Base-by-base conservation (phyloP, 2,113 vertebrate genomes). In the Mola mola region DNA sequence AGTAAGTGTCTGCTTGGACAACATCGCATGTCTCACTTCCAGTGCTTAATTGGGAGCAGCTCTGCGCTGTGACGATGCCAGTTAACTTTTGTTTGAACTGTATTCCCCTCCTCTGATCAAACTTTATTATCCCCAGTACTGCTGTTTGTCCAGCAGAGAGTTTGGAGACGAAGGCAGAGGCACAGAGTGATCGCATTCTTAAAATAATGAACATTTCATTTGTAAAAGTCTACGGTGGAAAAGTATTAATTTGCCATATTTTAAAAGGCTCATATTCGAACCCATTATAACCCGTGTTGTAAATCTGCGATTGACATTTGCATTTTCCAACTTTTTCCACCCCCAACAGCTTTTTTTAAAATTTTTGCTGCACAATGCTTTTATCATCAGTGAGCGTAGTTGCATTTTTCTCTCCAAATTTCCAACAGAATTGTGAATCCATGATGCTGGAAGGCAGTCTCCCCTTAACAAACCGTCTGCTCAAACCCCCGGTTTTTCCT, bases 341-440 rank as follows among this genome's bases (percentile, higher is more conserved):
- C 21, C 20, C 38, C 70, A 52, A 75, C 59, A 80, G 41, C 43
- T 68, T 79, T 40, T 66, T 64, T 81, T 8, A 46, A 76, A 33
- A 43, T 22, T 61, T 33, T 34, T 49, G 50, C 26, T 13, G 26
- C 63, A 58, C 17, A 75, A 68, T 33, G 50, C 48, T 60, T 78
- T 72, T 46, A 58, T 72, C 66, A 67, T 68, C 66, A 38, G 22
- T 4, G 17, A 52, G 37, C 59, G 15, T 44, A 1, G 5, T 67
- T 47, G 34, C 36, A 29, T 15, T n/a, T 17, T 50, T 53, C 3
- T 43, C 71, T 79, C 76, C 40, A 62, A 49, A 66, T 66, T 65
- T 68, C 38, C 56, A 44, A 65, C 78, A 75, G 66, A 22, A 66
- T 66, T 34, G 31, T 51, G 41, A 75, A 56, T 68, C 31, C n/a